Conservation (phyloP, 2,888 invertebrate genomes). For the Mesochorus sp. region DNA sequence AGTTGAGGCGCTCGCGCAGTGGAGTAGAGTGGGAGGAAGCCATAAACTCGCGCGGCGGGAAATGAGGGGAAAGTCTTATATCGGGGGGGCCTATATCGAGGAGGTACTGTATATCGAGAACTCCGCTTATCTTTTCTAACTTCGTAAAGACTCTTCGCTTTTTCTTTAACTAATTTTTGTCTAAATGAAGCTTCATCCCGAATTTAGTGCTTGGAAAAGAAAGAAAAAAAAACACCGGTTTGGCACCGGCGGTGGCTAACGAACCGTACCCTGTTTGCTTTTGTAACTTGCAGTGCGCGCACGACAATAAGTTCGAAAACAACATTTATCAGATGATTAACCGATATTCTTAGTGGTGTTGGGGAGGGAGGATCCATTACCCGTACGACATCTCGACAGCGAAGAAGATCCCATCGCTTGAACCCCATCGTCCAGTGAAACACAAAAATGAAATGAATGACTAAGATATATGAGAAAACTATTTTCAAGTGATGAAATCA, state of each 20-base stretch:
- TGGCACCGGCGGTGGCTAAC: constrained; percentile 74
- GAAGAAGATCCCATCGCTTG: constrained; percentile 79
- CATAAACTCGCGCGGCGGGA: too few species aligned
- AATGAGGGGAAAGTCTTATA: too few species aligned
- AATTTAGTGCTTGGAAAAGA: not conserved
- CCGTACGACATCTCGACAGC: constrained; percentile 76
- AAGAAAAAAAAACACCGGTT: constrained; percentile 47
- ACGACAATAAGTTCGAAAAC: constrained; percentile 81
- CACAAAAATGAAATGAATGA: constrained; percentile 12
- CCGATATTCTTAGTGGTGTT: constrained; percentile 81
- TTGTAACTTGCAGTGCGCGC: constrained; percentile 81
- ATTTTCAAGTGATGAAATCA: constrained; percentile 27
- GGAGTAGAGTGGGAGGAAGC: too few species aligned
- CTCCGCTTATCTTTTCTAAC: too few species aligned
- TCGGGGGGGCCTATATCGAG: too few species aligned
- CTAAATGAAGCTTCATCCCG: too few species aligned
- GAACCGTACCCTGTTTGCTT: constrained; percentile 73
- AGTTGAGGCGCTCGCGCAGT: too few species aligned
- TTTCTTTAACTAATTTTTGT: too few species aligned
- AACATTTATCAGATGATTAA: constrained; percentile 82
- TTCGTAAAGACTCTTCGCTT: too few species aligned
- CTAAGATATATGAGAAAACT: not conserved
- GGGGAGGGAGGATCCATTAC: constrained; percentile 75
- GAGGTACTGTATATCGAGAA: too few species aligned
- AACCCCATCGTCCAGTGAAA: constrained; percentile 79